Percentiles rank a stretch among this genome's conserved stretches.
Conservation (phyloP, 2,113 vertebrate genomes). For the Dipodomys merriami region DNA sequence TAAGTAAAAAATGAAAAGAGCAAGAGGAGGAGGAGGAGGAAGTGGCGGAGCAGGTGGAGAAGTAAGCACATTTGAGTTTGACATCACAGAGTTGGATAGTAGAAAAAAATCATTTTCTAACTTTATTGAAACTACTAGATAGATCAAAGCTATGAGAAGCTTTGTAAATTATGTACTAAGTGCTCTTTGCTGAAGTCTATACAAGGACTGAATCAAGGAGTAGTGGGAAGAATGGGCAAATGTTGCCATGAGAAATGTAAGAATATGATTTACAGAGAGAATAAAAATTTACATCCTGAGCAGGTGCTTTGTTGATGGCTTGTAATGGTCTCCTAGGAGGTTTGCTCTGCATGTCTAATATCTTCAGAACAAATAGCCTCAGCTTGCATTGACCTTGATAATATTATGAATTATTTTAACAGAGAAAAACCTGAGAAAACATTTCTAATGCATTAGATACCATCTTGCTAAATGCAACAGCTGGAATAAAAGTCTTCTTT, state of each 20-base stretch:
- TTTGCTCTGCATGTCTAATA: conserved; percentile 80
- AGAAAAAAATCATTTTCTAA: conserved; percentile 3
- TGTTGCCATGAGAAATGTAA: conserved; percentile 60
- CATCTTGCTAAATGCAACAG: conserved; percentile 77
- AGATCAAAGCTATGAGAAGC: background rate
- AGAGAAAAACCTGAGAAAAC: conserved; percentile 71
- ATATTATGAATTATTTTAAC: conserved; percentile 83
- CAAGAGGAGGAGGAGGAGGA: rapidly evolving
- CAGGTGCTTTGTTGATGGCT: conserved; percentile 67
- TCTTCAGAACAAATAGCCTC: conserved; percentile 79
- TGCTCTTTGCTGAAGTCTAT: conserved; percentile 38
- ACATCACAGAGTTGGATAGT: conserved; percentile 2
- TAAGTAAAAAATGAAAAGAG: background rate
- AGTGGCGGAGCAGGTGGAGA: rapidly evolving
- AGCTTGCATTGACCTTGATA: conserved; percentile 79
- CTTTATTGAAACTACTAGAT: conserved; percentile 4
- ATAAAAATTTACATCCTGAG: conserved; percentile 76
- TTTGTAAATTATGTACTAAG: conserved; percentile 65
- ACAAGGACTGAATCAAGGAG: conserved; percentile 52
- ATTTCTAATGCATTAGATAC: conserved; percentile 75
- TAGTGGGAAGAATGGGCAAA: conserved; percentile 52
- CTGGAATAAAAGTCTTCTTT: conserved; percentile 73
- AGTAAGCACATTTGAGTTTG: background rate
- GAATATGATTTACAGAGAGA: conserved; percentile 74
- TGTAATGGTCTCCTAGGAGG: conserved; percentile 78